Percentiles rank a stretch among this genome's conserved stretches.
Evolutionary conservation across 2,888 invertebrate species (phyloP).

Genomic region (Sepioteuthis lessoniana): DNA sequence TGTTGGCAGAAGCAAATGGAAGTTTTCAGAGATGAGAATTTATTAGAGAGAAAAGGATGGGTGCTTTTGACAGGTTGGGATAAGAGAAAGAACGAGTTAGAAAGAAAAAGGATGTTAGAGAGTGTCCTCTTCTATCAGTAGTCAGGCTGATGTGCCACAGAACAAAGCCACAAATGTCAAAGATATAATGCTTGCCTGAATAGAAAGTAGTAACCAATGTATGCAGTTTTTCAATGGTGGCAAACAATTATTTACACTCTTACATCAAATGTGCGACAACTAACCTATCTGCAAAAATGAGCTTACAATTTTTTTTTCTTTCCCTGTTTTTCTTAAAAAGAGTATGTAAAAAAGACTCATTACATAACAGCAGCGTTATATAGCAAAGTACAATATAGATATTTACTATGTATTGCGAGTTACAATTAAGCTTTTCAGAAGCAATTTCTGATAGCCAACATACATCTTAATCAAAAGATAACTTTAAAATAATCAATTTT

Average conservation of each 20-base stretch:
- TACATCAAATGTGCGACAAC: neutral
- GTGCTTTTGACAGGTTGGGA: neutral
- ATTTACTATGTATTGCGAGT: too few species aligned
- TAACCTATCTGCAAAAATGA: neutral
- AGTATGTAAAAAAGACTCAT: too few species aligned
- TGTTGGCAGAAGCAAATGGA: neutral
- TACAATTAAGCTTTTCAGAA: too few species aligned
- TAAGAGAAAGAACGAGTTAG: neutral
- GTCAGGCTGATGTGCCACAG: neutral
- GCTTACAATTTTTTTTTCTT: neutral
- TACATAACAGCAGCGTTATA: too few species aligned
- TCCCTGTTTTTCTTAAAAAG: neutral
- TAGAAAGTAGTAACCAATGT: neutral
- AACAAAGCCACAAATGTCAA: conserved; percentile 33
- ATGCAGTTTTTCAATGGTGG: neutral
- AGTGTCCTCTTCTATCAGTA: neutral
- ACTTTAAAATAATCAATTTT: too few species aligned
- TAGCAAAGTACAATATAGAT: too few species aligned
- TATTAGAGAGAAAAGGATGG: conserved; percentile 33
- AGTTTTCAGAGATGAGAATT: neutral
- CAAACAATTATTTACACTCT: neutral
- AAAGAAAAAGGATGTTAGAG: neutral
- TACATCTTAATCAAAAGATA: too few species aligned
- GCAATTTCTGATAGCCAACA: too few species aligned
- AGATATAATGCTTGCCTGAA: too few species aligned